These are phyloP conservation scores for Caenorhabditis sp. DNA, from an alignment of 2,888 invertebrate genomes.

Conservation along the genomic window DNA sequence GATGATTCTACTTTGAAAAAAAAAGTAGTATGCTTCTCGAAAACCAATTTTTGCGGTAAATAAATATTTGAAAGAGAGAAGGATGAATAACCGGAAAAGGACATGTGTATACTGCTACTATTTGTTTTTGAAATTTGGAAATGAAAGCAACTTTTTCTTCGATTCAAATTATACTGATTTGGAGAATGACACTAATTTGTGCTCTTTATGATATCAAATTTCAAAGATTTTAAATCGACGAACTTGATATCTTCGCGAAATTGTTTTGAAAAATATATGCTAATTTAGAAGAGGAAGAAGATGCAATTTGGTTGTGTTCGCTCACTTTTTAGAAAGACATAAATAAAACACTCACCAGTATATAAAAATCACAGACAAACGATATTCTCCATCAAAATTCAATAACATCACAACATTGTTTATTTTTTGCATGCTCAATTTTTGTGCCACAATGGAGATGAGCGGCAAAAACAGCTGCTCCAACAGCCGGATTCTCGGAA, in stretches of 20 bases:
- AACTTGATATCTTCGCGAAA: no score
- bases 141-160: background rate
- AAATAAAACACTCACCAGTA: background rate
- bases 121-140: background rate
- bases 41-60: no score
- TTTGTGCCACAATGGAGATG: conserved; percentile 7
- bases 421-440: conserved; percentile 10
- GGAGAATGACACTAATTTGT: no score
- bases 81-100: background rate
- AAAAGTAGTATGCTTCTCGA: background rate
- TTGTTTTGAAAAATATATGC: no score
- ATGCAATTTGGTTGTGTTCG: no score
- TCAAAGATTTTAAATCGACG: no score
- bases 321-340: no score
- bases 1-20: background rate
- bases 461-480: conserved; percentile 51
- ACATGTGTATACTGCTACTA: background rate
- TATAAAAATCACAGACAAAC: background rate
- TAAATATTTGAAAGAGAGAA: background rate
- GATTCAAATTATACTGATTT: background rate
- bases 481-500: conserved; percentile 46
- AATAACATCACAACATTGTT: conserved; percentile 5
- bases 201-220: no score
- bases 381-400: background rate
- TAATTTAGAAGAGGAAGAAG: no score